These are phyloP conservation scores for Ips nitidus DNA, from an alignment of 1,140 invertebrate species.

Conservation along the genomic window DNA sequence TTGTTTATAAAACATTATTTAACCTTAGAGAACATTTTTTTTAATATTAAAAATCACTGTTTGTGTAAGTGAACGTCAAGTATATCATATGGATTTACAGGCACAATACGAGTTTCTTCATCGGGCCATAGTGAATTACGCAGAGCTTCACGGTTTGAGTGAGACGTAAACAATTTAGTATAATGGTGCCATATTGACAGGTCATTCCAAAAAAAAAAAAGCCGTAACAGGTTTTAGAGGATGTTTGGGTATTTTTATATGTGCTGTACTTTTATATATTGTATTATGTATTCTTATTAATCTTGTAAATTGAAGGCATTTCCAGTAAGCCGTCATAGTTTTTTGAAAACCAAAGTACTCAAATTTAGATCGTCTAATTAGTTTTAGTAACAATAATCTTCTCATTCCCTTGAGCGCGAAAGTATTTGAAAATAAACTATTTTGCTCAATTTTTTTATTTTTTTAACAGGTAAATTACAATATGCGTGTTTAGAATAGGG, in stretches of 20 bases:
- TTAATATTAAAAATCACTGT: too few relatives aligned
- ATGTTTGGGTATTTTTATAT: slow-evolving; percentile 44
- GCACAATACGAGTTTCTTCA: slow-evolving; percentile 90
- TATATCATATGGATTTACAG: slow-evolving; percentile 55
- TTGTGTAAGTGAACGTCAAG: too few relatives aligned
- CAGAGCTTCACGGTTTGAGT: slow-evolving; percentile 76
- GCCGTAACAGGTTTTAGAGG: slow-evolving; percentile 36
- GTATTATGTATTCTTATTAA: slow-evolving; percentile 35
- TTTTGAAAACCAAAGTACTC: slow-evolving; percentile 45
- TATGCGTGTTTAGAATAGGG: slow-evolving; percentile 12
- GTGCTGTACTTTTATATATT: slow-evolving; percentile 37
- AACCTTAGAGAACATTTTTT: too few relatives aligned
- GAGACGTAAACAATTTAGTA: slow-evolving; percentile 44
- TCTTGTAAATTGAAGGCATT: slow-evolving; percentile 34
- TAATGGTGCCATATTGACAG: slow-evolving; percentile 36
- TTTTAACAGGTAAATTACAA: slow-evolving; percentile 17
- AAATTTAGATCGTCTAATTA: slow-evolving; percentile 24
- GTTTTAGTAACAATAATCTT: slow-evolving; percentile 19
- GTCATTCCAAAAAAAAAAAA: slow-evolving; percentile 40
- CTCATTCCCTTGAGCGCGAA: slow-evolving; percentile 22
- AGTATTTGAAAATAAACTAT: slow-evolving; percentile 19
- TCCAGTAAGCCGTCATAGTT: slow-evolving; percentile 42
- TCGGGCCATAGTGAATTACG: slow-evolving; percentile 85
- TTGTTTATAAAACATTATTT: too few relatives aligned
- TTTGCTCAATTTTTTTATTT: slow-evolving; percentile 33